These are phyloP conservation scores for Cactoblastis cactorum DNA, from an alignment of 2,888 invertebrate genomes.

Conservation along the genomic window DNA sequence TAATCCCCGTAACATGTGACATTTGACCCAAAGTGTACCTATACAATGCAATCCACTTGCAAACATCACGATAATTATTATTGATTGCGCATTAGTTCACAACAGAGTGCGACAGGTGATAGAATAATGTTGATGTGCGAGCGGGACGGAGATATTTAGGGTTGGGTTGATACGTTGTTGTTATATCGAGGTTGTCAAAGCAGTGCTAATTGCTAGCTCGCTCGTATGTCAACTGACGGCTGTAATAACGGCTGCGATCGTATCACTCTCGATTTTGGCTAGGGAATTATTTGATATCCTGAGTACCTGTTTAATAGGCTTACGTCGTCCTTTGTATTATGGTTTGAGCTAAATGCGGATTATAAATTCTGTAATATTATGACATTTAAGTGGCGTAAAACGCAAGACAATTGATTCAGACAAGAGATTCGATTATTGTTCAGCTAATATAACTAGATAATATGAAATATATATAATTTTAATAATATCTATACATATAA, in stretches of 20 bases:
- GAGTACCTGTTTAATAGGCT: background rate
- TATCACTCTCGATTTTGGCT: slow-evolving; percentile 6
- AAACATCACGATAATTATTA: slow-evolving; percentile 74
- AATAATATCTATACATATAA: too few species aligned
- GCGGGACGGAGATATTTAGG: slow-evolving; percentile 26
- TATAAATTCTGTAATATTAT: too few species aligned
- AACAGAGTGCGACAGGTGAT: slow-evolving; percentile 30
- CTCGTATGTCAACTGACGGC: slow-evolving; percentile 20
- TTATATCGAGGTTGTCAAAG: slow-evolving; percentile 56
- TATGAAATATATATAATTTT: too few species aligned
- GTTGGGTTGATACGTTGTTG: slow-evolving; percentile 42
- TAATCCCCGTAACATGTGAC: slow-evolving; percentile 27
- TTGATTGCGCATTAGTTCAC: slow-evolving; percentile 71
- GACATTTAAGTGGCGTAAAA: too few species aligned
- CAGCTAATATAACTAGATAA: too few species aligned
- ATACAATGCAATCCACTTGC: slow-evolving; percentile 65
- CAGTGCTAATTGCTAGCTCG: slow-evolving; percentile 48
- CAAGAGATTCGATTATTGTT: too few species aligned
- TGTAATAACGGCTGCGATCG: slow-evolving; percentile 5
- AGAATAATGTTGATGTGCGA: slow-evolving; percentile 19
- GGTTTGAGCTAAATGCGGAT: too few species aligned
- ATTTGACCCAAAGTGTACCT: slow-evolving; percentile 19
- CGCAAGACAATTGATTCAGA: too few species aligned
- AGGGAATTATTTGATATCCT: background rate
- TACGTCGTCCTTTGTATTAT: background rate